Base-by-base conservation (phyloP, 2,888 invertebrate species). In the Caenorhabditis becei region DNA sequence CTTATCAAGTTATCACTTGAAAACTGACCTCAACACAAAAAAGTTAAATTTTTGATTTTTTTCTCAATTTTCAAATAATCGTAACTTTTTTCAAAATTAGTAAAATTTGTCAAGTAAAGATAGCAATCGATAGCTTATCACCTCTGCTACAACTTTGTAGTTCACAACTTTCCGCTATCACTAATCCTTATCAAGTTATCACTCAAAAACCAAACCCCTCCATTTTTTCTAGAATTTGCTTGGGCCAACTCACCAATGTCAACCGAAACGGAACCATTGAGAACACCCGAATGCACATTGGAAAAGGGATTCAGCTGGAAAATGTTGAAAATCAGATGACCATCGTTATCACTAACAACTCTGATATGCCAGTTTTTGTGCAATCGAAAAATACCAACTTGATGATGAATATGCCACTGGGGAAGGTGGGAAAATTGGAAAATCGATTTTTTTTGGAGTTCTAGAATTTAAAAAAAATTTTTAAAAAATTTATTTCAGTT, bases 211-310 rank as follows among this genome's bases (percentile, higher is more conserved):
- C 26, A 28, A 26, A 28, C 10, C 5, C 14, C 47, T 16, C 4
- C 47, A 18, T 47, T 47, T 47, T 47, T 20, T 96, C 97, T 91
- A 94, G 99, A 67, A 99, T 99, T 92, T 99, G 98, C 91, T 94
- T 99, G 53, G 99, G 99, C 0, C 96, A 97, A 90, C 93, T 99
- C 85, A 97, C 97, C 83, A 99, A 99, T 92, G 98, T 99, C 58
- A 99, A 99, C 93, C 94, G 99, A 82, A 99, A 98, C 92, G 96
- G 96, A n/a, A 97, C 97, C 14, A 97, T 99, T 89, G 99, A 99
- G 92, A 97, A 97, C 91, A 98, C 98, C 18, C 94, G 99, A 89
- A 94, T 97, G 88, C 98, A 98, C 92, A 99, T 99, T 93, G 98
- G 98, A 69, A 96, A 95, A 93, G 98, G 97, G 88, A 88, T 80